phyloP scores from a whole-genome alignment of 2,797 vertebrate species.

The Benthosema pterotum region DNA sequence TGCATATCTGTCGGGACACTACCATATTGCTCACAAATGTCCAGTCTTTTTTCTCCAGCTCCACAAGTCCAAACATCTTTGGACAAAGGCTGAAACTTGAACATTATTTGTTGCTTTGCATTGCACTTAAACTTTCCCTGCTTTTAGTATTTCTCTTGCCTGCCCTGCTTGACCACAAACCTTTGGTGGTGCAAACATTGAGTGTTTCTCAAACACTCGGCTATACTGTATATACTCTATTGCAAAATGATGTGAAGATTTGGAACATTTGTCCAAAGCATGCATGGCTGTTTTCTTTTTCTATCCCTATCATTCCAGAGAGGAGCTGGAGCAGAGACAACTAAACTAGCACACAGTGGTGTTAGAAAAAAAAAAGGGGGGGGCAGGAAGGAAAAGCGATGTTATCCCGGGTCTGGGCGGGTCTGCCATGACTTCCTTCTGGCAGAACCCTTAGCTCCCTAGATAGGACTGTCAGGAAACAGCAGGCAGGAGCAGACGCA shows the following conservation, averaged over 20 bases:
- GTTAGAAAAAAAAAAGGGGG: constrained; percentile 64
- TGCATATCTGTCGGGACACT: constrained; percentile 28
- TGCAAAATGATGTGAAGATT: too few species aligned
- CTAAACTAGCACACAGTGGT: constrained; percentile 46
- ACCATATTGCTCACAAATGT: constrained; percentile 30
- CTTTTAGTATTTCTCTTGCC: constrained; percentile 17
- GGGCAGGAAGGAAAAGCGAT: constrained; percentile 80
- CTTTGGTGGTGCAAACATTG: too few species aligned
- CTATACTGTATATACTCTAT: too few species aligned
- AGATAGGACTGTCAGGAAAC: constrained; percentile 78
- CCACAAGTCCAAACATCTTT: constrained; percentile 20
- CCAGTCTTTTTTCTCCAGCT: constrained; percentile 54
- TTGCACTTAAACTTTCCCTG: constrained; percentile 1
- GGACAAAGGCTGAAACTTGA: constrained; percentile 18
- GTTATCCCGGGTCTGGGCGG: constrained; percentile 72
- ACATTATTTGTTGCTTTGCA: constrained; percentile 12
- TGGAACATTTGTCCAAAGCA: too few species aligned
- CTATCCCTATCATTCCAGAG: constrained; percentile 57
- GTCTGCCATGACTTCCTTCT: constrained; percentile 67
- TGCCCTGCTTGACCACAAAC: constrained; percentile 39
- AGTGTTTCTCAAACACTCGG: too few species aligned
- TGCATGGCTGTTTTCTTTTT: too few species aligned
- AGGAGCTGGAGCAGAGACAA: constrained; percentile 62
- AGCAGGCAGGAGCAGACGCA: constrained; percentile 77
- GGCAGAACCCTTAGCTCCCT: constrained; percentile 62